Evolutionary conservation across 2,113 vertebrate genomes (phyloP), one percentile per base, ranked within the genome.

Genomic region (Coregonus clupeaformis): DNA sequence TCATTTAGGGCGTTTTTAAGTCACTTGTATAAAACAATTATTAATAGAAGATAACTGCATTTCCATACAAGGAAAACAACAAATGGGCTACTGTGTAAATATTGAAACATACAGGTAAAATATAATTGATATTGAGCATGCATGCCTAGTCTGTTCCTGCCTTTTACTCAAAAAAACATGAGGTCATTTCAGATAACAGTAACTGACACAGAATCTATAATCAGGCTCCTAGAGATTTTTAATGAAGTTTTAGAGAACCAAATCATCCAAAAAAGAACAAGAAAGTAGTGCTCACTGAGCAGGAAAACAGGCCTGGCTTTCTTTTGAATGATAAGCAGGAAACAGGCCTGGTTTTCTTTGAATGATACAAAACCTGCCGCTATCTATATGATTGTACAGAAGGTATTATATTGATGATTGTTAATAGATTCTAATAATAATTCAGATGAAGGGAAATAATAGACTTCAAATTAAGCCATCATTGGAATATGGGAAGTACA

Each of bases 1-100:
- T 85, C 78, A 59, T 77, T 85, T 82, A 89, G 84, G n/a, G 79
- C 73, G 32, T 73, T 78, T 42, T 82, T 79, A 86, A 81, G 84
- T 73, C 79, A 79, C 84, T 89, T 81, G 16, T 67, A 85, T 72
- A 5, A 77, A 9, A 0, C n/a, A 86, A 86, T 71, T 78, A 80
- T 81, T 85, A 55, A 82, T 83, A 87, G 20, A 45, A 16, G 20
- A 42, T 45, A 68, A 67, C 12, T 22, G 12, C 16, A 27, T 29
- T 24, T 64, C 11, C 13, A 65, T 30, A 65, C 22, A 16, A 13
- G 47, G 3, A 14, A 49, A 14, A 14, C 4, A 49, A 49, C 14
- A 49, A 16, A 14, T 36, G 36, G 7, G 6, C 36, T 36, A 36
- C 36, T 36, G 36, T 36, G 36, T 36, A 7, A 36, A 36, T 36